Evolutionary conservation across 1,140 invertebrate genomes (phyloP), one percentile per base, ranked within the genome.

Genomic region (Capitella teleta): DNA sequence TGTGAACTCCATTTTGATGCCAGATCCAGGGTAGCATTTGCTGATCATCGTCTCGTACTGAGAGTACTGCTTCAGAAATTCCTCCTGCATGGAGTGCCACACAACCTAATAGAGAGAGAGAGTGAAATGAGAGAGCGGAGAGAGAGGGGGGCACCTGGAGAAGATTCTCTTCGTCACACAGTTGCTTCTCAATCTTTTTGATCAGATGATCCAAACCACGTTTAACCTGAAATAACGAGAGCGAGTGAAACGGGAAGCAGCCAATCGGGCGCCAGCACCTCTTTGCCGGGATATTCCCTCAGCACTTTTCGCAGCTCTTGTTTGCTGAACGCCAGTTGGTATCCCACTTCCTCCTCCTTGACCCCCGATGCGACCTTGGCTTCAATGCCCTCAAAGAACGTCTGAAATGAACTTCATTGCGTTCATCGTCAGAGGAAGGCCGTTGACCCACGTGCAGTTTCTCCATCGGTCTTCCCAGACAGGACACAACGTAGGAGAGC

Each of bases 61-160:
- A 68, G 92, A 94, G 67, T 97, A 92, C 70, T 98, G 94, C 56
- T 86, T 83, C 57, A 98, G 89, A 72, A 98, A 98, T 76, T 98
- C 92, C 71, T 95, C 87, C 78, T 97, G 92, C 94, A 99, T 98
- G 60, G 92, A 90, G 67, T 90, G 80, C 95, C 96, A 99, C 44
- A 98, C 94, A 34, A 96, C 89, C 83, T 87, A 34, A 34, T 1
- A 34, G 10, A 34, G 32, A 10, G 16, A 16, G 10, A 34, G 32
- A 12, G 32, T 16, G 10, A 12, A 10, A 1, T 34, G 1, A 34
- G 10, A 34, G 16, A 16, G 10, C 32, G 10, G 16, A 10, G 16
- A 34, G 32, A 34, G 10, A 10, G 10, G 10, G 6, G 25, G 19
- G 10, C 0, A 86, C 87, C 77, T 95, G 90, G 51, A 96, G 74